Evolutionary conservation across 2,888 invertebrate genomes (phyloP), one percentile per base, ranked within the genome.

Genomic region (Troides oblongomaculatus): DNA sequence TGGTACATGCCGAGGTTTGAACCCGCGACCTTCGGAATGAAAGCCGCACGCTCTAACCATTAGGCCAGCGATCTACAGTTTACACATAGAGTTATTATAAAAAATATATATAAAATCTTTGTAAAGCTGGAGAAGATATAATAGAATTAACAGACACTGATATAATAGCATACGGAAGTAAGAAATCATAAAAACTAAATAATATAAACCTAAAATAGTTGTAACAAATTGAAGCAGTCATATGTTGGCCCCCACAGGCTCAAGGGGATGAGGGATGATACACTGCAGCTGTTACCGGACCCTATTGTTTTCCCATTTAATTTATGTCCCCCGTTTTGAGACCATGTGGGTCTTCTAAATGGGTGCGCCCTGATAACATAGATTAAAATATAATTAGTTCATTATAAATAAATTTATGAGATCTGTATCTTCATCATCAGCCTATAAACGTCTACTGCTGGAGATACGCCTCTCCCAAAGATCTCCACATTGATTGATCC

Each of bases 261-360:
- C 6, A 58, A 43, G 59, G 70, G 53, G 59, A 62, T 66, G 62
- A 66, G 57, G 65, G 36, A 70, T 62, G 62, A 70, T 39, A 56
- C 39, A 66, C 17, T 46, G 50, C 70, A 70, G 62, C 70, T 70
- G 70, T 62, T 36, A 21, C 36, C 53, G 18, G 36, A 46, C 70
- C 70, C 66, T 46, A 70, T 70, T 66, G 62, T 66, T 70, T 70
- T 66, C 36, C 23, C 62, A 58, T 59, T 1, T 66, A 70, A 66
- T 70, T 70, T 62, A 70, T 62, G 25, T 61, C 61, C 66, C 70
- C 50, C 46, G n/a, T 62, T 64, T 64, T 62, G 58, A 62, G 43
- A 56, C 30, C 61, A 62, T 60, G 23, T 65, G 66, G 67, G 36
- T 18, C 61, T 43, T 50, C 39, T 57, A 50, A 36, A 30, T 66